Conservation (phyloP, 2,888 invertebrate species). For the Acheta domesticus region DNA sequence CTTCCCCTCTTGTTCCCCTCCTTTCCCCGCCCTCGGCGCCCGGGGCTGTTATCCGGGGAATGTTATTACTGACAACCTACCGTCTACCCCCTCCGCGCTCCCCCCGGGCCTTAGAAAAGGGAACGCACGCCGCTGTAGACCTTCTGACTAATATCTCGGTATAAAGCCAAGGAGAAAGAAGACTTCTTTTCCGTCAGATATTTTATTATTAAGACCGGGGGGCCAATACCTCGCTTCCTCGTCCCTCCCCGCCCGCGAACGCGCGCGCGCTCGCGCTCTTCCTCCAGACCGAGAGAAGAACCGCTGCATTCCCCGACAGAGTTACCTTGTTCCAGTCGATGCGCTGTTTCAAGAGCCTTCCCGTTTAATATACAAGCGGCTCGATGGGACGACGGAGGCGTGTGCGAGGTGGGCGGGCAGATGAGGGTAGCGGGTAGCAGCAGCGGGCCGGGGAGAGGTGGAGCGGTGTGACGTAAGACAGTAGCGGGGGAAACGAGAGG, state of each 20-base stretch:
- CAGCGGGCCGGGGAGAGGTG: too few relatives aligned
- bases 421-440: too few relatives aligned
- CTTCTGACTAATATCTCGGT: conserved; percentile 26
- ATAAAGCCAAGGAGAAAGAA: conserved; percentile 20
- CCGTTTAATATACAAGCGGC: not conserved
- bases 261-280: not conserved
- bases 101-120: not conserved
- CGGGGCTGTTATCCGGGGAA: conserved; percentile 29
- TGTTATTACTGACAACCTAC: conserved; percentile 31
- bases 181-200: conserved; percentile 20
- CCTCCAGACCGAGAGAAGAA: not conserved
- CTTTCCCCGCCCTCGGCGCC: conserved; percentile 25
- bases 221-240: conserved; percentile 21
- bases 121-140: not conserved
- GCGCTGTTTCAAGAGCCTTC: not conserved
- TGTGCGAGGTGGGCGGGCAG: not conserved
- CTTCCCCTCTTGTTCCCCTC: not conserved
- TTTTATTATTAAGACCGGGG: conserved; percentile 30
- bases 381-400: not conserved
- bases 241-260: not conserved
- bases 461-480: too few relatives aligned
- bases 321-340: not conserved
- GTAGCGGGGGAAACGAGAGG: too few relatives aligned
- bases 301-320: not conserved
- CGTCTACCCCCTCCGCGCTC: conserved; percentile 23